Base-by-base conservation (phyloP, 1,140 invertebrate genomes). In the Drosophila simulans region DNA sequence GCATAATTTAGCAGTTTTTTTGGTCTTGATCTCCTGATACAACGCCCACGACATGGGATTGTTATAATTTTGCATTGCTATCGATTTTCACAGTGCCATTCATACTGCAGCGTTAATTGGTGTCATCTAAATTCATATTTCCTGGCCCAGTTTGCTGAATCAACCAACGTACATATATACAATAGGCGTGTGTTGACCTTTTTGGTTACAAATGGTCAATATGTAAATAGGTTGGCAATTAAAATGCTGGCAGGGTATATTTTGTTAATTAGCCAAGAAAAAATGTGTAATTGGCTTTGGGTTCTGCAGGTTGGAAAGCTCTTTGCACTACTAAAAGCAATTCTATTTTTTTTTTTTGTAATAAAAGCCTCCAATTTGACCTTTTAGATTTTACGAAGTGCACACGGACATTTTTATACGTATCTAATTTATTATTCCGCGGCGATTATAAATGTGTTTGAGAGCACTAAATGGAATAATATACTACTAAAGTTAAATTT, bases 51-150 rank as follows among this genome's bases (percentile, higher is more conserved):
- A 48, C 15, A 45, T 35, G 37, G 52, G 5, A 49, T 22, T 37
- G 34, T 59, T 73, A 60, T 72, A 60, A 62, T 43, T 74, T 45
- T 53, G 51, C 79, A 83, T 69, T 80, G 12, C 13, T 88, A 86
- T 86, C 71, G 84, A 88, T 86, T 86, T 83, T 88, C 64, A n/a
- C 40, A 51, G 45, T 31, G 63, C 17, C n/a, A 22, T 17, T 43
- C 13, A 11, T 39, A 42, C 22, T 39, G 42, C 35, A 56, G 60
- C 62, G 71, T 79, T 88, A 79, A 79, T 82, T 75, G 58, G 43
- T 79, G 55, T 71, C 75, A 79, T 79, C 70, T 79, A 69, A 86
- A 72, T 79, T 82, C 62, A 60, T 62, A 88, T 75, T 83, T 74
- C 60, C 45, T 63, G 64, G 49, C 49, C 15, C n/a, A 52, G 79